These are phyloP conservation scores for Athrips mouffetella DNA, from an alignment of 2,888 invertebrate species.

Conservation along the genomic window DNA sequence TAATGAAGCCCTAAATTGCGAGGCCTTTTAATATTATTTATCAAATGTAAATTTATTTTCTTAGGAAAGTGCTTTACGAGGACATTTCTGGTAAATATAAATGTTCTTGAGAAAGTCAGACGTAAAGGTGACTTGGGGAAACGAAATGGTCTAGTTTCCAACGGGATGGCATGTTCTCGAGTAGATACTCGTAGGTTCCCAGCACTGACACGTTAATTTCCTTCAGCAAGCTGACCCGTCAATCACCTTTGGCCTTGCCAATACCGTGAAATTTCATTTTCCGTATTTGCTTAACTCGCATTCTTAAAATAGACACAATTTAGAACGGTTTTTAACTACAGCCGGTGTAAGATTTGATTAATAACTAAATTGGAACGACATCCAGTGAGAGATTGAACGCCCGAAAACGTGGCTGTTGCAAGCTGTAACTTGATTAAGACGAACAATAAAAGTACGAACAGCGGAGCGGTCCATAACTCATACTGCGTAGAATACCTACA, in stretches of 20 bases:
- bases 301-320: too few relatives aligned
- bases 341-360: too few relatives aligned
- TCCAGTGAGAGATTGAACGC: background rate
- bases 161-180: conserved; percentile 19
- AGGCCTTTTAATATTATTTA: conserved; percentile 11
- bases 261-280: too few relatives aligned
- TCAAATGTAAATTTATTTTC: conserved; percentile 14
- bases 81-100: background rate
- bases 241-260: conserved; percentile 30
- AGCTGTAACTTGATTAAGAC: conserved; percentile 2
- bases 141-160: background rate
- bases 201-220: conserved; percentile 48
- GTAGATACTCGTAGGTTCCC: conserved; percentile 31
- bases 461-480: conserved; percentile 11
- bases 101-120: background rate
- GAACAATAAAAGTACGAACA: conserved; percentile 7
- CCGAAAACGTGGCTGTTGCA: background rate
- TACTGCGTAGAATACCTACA: conserved; percentile 15
- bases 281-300: too few relatives aligned
- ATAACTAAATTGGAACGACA: background rate
- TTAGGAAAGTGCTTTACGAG: background rate
- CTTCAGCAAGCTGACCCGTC: conserved; percentile 33
- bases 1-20: conserved; percentile 3
- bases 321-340: too few relatives aligned
- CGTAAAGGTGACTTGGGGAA: background rate